These are phyloP conservation scores for Zoanthus solanderi DNA, from an alignment of 92 coral and sea anemone species.

Conservation along the genomic window DNA sequence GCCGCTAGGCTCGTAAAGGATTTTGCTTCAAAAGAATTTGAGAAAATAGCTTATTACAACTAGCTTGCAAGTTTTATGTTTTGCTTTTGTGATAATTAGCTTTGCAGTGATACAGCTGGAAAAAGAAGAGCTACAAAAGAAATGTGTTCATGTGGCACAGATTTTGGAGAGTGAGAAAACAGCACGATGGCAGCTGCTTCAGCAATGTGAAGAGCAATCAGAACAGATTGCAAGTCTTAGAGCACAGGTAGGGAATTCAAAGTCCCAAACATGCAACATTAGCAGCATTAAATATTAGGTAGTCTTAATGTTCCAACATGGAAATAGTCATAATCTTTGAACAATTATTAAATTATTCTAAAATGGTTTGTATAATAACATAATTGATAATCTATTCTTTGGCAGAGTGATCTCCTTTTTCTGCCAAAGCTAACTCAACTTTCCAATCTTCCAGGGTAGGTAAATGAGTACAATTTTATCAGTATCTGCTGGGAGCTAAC, in stretches of 20 bases:
- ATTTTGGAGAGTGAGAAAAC: conserved; percentile 94
- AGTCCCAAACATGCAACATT: background rate
- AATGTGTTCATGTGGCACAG: conserved; percentile 79
- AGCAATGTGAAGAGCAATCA: conserved; percentile 93
- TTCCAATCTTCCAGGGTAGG: too few relatives aligned
- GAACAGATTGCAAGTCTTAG: conserved; percentile 78
- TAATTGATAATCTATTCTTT: too few relatives aligned
- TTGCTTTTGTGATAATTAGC: conserved; percentile 41
- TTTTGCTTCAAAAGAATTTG: too few relatives aligned
- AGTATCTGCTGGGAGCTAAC: too few relatives aligned
- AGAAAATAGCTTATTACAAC: too few relatives aligned
- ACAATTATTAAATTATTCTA: too few relatives aligned
- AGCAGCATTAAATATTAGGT: background rate
- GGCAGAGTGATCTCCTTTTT: too few relatives aligned
- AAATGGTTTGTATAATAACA: too few relatives aligned
- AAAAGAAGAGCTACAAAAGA: conserved; percentile 87
- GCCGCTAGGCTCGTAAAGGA: too few relatives aligned
- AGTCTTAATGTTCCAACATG: background rate
- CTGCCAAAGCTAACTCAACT: background rate
- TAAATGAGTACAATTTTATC: too few relatives aligned
- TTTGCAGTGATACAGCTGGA: conserved; percentile 83
- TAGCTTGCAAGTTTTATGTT: too few relatives aligned
- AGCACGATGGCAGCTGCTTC: conserved; percentile 88
- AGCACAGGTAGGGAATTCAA: conserved; percentile 63
- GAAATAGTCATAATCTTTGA: background rate